These are phyloP conservation scores for Criorhina ranunculi DNA, from an alignment of 2,888 invertebrate species.

Conservation along the genomic window DNA sequence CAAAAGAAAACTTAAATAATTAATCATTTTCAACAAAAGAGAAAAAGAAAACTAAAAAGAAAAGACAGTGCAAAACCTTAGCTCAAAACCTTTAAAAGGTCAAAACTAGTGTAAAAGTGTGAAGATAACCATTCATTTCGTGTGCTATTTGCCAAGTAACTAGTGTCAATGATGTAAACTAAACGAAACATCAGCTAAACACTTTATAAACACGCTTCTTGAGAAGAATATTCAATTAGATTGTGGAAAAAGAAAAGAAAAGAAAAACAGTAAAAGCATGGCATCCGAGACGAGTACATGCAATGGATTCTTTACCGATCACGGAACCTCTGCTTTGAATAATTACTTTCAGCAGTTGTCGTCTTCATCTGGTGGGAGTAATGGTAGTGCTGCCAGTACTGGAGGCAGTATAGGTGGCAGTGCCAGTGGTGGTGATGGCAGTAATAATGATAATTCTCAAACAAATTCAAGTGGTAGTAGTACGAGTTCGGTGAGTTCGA, in stretches of 20 bases:
- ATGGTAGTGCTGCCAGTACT: conserved; percentile 62
- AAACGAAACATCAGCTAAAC: conserved; percentile 11
- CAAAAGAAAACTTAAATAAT: background rate
- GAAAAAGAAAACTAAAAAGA: conserved; percentile 5
- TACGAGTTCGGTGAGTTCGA: conserved; percentile 66
- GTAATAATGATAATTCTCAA: conserved; percentile 65
- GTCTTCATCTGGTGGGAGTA: conserved; percentile 78
- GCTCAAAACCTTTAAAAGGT: conserved; percentile 48
- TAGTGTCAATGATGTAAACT: conserved; percentile 52
- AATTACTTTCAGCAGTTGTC: conserved; percentile 80
- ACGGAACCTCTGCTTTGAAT: conserved; percentile 80
- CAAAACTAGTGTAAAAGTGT: conserved; percentile 28
- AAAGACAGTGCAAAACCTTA: conserved; percentile 31
- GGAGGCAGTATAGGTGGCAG: conserved; percentile 60
- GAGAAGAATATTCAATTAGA: conserved; percentile 32
- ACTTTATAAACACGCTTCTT: conserved; percentile 11
- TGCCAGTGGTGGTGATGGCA: conserved; percentile 63
- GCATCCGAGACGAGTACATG: conserved; percentile 79
- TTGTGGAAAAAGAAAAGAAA: conserved; percentile 35
- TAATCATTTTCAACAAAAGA: conserved; percentile 5
- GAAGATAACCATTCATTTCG: no score
- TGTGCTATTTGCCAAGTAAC: no score
- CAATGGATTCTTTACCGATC: conserved; percentile 82
- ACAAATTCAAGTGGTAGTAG: conserved; percentile 66
- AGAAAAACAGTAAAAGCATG: conserved; percentile 72